Evolutionary conservation across 2,113 vertebrate genomes (phyloP).

Genomic region (Clinocottus analis): DNA sequence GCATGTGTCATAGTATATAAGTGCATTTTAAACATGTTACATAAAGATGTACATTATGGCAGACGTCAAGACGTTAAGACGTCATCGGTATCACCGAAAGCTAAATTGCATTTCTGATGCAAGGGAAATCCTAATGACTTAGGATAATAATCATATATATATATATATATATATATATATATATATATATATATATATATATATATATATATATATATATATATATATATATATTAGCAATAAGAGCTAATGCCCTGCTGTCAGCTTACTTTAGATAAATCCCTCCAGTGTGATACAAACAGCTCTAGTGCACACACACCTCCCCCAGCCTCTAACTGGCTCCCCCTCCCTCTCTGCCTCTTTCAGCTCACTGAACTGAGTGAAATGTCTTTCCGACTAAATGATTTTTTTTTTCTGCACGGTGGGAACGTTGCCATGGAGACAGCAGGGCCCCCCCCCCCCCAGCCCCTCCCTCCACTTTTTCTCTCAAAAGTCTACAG

Average conservation of each 20-base stretch:
- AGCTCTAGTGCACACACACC: slow-evolving; percentile 49
- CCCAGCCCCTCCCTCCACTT: slow-evolving; percentile 34
- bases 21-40: slow-evolving; percentile 13
- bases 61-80: slow-evolving; percentile 21
- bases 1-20: background rate
- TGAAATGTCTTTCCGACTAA: slow-evolving; percentile 84
- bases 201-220: too few species aligned
- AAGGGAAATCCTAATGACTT: slow-evolving; percentile 50
- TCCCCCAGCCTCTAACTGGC: slow-evolving; percentile 53
- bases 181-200: too few species aligned
- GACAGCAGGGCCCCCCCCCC: slow-evolving; percentile 66
- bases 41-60: slow-evolving; percentile 16
- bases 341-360: slow-evolving; percentile 61
- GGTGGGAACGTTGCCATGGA: slow-evolving; percentile 52
- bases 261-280: slow-evolving; percentile 59
- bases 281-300: slow-evolving; percentile 55
- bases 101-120: slow-evolving; percentile 29
- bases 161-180: too few species aligned
- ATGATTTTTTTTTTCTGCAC: slow-evolving; percentile 78
- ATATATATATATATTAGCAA: slow-evolving; percentile 65
- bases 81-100: slow-evolving; percentile 18
- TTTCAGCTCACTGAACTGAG: slow-evolving; percentile 85
- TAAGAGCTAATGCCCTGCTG: slow-evolving; percentile 49
- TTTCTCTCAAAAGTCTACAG: slow-evolving; percentile 53
- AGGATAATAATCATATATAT: slow-evolving; percentile 58